Evolutionary conservation across 2,113 vertebrate species (phyloP), one percentile per base, ranked within the genome.

Genomic region (Macquaria australasica): DNA sequence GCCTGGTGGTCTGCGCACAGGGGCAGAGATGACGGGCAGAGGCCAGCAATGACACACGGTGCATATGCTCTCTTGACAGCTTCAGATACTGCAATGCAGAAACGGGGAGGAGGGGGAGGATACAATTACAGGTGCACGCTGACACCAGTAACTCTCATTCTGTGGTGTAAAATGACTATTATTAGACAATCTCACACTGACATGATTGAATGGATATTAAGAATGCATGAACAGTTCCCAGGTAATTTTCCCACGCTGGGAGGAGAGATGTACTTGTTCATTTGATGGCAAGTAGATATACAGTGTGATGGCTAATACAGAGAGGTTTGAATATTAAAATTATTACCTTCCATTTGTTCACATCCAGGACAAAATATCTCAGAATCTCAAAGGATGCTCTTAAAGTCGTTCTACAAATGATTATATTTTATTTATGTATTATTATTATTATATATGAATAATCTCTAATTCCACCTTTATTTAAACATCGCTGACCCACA

Each of bases 11-110:
- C 67, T 39, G 50, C 3, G 74, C 83, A 66, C 55, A 58, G 79
- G 77, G 78, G 79, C 85, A 80, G 77, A 74, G 53, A 73, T 87
- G 89, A 90, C 82, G 83, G 68, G 63, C 55, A 56, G 78, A 62
- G 78, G 82, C 56, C 77, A n/a, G 62, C 28, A 18, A 43, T 67
- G 77, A 74, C 69, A 87, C 68, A 3, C 67, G 15, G 67, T 51
- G 63, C 69, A 79, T 84, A 48, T 73, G 87, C 79, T 84, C 85
- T 64, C 68, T 10, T 77, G 90, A 85, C 77, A 77, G 85, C 73
- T 70, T 60, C 76, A 87, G 77, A 78, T 45, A 55, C 89, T 84
- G 90, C 88, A 88, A 66, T 87, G 87, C 88, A 92, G 88, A 75
- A 68, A 60, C 21, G 71, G 20, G 21, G 41, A 23, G 51, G 34